Conservation (phyloP, 2,113 vertebrate genomes). For the Ictidomys tridecemlineatus region DNA sequence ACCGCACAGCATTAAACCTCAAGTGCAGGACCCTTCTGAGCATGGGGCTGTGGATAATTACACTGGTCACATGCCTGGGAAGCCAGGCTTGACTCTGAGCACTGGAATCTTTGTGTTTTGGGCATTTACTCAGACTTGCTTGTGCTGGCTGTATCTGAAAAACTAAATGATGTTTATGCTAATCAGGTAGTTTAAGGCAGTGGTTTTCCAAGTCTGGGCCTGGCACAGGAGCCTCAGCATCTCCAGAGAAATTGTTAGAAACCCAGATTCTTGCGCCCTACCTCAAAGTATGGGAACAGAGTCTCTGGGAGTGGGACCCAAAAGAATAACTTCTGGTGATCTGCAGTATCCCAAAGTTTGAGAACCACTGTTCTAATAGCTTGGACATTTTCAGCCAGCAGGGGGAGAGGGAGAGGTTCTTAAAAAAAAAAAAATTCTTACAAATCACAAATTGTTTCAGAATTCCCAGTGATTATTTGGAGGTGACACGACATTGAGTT, state of each 20-base stretch:
- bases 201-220: background rate
- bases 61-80: background rate
- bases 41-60: background rate
- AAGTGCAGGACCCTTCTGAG: background rate
- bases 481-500: background rate
- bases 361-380: background rate
- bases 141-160: background rate
- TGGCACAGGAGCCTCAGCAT: background rate
- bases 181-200: background rate
- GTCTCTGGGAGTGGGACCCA: background rate
- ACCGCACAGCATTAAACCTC: background rate
- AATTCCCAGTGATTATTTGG: conserved; percentile 27
- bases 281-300: background rate
- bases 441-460: background rate
- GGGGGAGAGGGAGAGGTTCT: background rate
- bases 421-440: background rate
- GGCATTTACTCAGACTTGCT: conserved; percentile 21
- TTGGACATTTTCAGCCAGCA: background rate
- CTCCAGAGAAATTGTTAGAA: background rate
- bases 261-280: background rate
- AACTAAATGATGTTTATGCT: background rate
- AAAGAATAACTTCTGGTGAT: background rate
- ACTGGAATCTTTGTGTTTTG: background rate
- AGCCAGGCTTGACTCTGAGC: background rate
- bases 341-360: background rate